Evolutionary conservation across 2,797 vertebrate species (phyloP), one percentile per base, ranked within the genome.

Genomic region (Peromyscus aztecus): DNA sequence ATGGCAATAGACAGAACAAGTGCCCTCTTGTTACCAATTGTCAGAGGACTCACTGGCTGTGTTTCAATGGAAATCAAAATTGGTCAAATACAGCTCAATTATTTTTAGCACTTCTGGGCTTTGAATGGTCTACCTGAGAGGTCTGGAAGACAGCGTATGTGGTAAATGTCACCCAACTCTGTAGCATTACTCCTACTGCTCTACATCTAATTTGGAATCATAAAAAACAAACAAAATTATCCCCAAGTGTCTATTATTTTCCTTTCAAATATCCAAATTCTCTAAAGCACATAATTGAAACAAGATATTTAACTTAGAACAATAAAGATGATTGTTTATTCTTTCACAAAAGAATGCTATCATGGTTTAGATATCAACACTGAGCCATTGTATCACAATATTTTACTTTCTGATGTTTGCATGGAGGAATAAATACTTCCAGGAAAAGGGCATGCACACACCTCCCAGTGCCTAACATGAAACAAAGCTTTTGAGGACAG

Each of bases 81-180:
- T 63, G 14, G 16, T 5, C 16, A 76, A 75, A 37, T 46, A 37
- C 29, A 63, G 0, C 31, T n/a, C 43, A 10, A 27, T 29, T 40
- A 67, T 4, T 3, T 12, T 23, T 24, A 67, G 10, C 2, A 24
- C 7, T 31, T 40, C 24, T 55, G 6, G 24, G 6, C 2, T 29
- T 31, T 81, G 34, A 55, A 16, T 29, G 6, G 3, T 31, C 24
- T 40, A 4, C 23, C 5, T 27, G 2, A 65, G 1, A 10, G 49
- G 55, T 63, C 0, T 0, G 6, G 3, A 37, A 52, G 31, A 29
- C 11, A 23, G 2, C 55, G 2, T 17, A n/a, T 37, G 3, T 29
- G 34, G 40, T 1, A 8, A 81, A 37, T 31, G 17, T 1, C 52
- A 83, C 23, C 81, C 21, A 12, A 1, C 13, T 29, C 57, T 82